Evolutionary conservation across 1,140 invertebrate genomes (phyloP), one percentile per base, ranked within the genome.

Genomic region (Matsumurasca onukii): DNA sequence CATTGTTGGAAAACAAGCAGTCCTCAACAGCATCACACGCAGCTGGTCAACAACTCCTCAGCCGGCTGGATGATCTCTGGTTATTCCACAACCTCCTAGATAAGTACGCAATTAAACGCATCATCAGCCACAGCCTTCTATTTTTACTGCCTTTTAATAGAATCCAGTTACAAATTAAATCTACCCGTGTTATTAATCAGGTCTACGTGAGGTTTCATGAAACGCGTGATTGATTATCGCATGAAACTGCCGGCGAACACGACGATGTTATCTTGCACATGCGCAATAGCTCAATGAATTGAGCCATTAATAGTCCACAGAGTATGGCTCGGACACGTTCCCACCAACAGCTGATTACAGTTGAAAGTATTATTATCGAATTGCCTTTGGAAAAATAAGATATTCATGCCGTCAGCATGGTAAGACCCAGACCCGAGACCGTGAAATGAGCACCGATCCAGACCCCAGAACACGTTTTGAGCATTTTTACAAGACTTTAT

Each of bases 131-230:
- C 17, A 9, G 34, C 34, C 34, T 9, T 5, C 34, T 17, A 5
- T 39, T 17, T 22, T 59, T 59, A 59, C 30, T 22, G 25, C 2
- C 15, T 59, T 59, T 59, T 59, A 59, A 59, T 59, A 59, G 55
- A 59, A 59, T 59, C 55, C 30, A 12, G 55, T 59, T 59, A 59
- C 25, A 59, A 59, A 59, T 2, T 59, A 27, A 59, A 22, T 59
- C 55, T 17, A 27, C 2, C 55, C 3, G 24, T 13, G 24, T 24
- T 59, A 29, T 59, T 59, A 59, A 59, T 29, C 9, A 59, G 55
- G 15, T 27, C 24, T 5, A 59, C 55, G 55, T 59, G 55, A 59
- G 24, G 24, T 52, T 52, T 22, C 20, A 29, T 27, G 55, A n/a
- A 27, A 27, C 55, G 55, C n/a, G 2, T 24, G 49, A 12, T 52